Evolutionary conservation across 1,140 invertebrate genomes (phyloP), one percentile per base, ranked within the genome.

Genomic region (Latrodectus geometricus): DNA sequence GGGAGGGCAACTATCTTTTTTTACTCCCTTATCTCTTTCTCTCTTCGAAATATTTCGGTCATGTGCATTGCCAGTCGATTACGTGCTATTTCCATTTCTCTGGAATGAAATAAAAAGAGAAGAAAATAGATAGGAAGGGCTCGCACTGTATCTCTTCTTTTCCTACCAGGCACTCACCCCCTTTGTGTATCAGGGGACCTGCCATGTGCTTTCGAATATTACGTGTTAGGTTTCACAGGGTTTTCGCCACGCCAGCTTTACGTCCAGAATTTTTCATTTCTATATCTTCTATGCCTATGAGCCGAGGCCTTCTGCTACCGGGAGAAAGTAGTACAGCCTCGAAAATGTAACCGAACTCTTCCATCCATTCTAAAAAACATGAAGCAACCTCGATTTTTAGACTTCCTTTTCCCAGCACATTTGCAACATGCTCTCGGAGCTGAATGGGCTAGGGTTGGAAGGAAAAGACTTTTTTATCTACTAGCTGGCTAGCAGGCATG

Each of bases 31-130:
- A 21, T 79, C 23, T 68, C 48, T 84, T 72, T 78, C 20, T 77
- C 49, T 77, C 56, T 35, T 80, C 85, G 69, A 87, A 75, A 80
- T 87, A 79, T 79, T 80, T 79, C 85, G 77, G 85, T 79, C 85
- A 87, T 79, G 85, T 87, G 85, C 77, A 79, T 74, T 87, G 76
- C 85, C 70, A 69, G 68, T 75, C 85, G 85, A 79, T 87, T 87
- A 87, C 85, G 85, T 87, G 85, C 79, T 87, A 87, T 87, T 87
- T 87, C 85, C 85, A 87, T 87, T 87, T 87, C 85, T 21, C 20
- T 73, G 76, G 77, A 87, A 87, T 80, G 78, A 87, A 87, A 86
- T 79, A 86, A 80, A 80, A 87, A 80, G 56, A 80, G 61, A 8
- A 86, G 75, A 78, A 86, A 86, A 73, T 72, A 35, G 75, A 78